Conservation (phyloP, 2,113 vertebrate genomes). For the Dasyurus viverrinus region DNA sequence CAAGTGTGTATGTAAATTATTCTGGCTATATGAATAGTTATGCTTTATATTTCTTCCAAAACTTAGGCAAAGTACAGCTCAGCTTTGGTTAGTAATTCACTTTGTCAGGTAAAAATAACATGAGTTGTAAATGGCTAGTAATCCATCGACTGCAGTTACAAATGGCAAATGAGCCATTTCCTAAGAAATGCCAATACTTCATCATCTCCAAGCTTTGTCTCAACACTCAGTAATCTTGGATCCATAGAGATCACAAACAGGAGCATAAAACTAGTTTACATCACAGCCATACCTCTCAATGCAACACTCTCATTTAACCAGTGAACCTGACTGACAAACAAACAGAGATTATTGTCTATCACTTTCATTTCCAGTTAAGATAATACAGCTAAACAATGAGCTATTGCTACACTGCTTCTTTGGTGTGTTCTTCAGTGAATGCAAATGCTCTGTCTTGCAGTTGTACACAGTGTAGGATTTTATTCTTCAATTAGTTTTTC, state of each 20-base stretch:
- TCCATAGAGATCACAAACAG: constrained; percentile 20
- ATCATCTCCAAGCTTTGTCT: background rate
- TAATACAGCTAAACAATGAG: constrained; percentile 30
- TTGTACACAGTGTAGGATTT: constrained; percentile 15
- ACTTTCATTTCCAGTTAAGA: constrained; percentile 37
- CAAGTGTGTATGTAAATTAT: background rate
- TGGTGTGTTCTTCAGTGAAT: constrained; percentile 33
- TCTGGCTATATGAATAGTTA: background rate
- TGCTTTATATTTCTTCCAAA: background rate
- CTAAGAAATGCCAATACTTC: background rate
- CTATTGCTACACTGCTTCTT: background rate
- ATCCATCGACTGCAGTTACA: background rate
- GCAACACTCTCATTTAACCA: constrained; percentile 33
- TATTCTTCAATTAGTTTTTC: constrained; percentile 53
- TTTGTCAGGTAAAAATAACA: constrained; percentile 4
- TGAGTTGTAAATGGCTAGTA: background rate
- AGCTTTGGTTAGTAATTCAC: constrained; percentile 4
- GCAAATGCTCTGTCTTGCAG: constrained; percentile 22
- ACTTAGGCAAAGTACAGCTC: background rate
- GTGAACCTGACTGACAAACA: constrained; percentile 59
- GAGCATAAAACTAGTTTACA: constrained; percentile 20
- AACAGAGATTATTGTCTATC: constrained; percentile 62
- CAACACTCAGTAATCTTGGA: background rate
- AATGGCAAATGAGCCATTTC: background rate
- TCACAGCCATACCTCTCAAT: background rate